Evolutionary conservation across 2,888 invertebrate genomes (phyloP).

Genomic region (Drosophila demipolita): DNA sequence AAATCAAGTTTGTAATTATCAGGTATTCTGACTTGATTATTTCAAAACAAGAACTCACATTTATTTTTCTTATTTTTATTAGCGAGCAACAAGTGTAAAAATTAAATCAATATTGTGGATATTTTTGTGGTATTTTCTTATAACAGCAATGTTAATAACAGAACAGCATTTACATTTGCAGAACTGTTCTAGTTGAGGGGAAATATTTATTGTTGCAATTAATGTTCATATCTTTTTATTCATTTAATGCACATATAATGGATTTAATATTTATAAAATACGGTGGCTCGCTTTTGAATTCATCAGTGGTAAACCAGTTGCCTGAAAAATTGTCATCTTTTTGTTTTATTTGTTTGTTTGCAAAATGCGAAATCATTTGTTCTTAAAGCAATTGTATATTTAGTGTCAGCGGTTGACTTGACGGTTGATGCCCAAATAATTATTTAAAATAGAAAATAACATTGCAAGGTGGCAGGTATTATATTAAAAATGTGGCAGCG

Average conservation of each 20-base stretch:
- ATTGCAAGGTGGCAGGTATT: not conserved
- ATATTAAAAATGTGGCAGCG: slow-evolving; percentile 34
- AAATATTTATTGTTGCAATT: not conserved
- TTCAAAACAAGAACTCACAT: slow-evolving; percentile 30
- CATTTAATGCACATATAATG: not conserved
- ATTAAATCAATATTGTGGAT: slow-evolving; percentile 46
- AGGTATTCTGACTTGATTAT: slow-evolving; percentile 42
- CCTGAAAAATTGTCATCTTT: too few relatives aligned
- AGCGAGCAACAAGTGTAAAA: slow-evolving; percentile 52
- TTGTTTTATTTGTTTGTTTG: too few relatives aligned
- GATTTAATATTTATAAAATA: not conserved
- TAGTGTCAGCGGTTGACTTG: too few relatives aligned
- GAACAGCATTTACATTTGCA: slow-evolving; percentile 2
- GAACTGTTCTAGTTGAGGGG: not conserved
- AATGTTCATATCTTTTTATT: not conserved
- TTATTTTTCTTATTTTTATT: not conserved
- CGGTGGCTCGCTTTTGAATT: not conserved
- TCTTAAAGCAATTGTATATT: not conserved
- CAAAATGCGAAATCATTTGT: too few relatives aligned
- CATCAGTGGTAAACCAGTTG: not conserved
- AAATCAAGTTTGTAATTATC: slow-evolving; percentile 43
- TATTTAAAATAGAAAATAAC: not conserved
- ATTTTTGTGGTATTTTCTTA: slow-evolving; percentile 27
- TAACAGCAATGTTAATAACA: slow-evolving; percentile 12
- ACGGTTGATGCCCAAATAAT: too few relatives aligned